These are phyloP conservation scores for Rhadina sibilatrix DNA, from an alignment of 2,113 vertebrate species.

Conservation along the genomic window DNA sequence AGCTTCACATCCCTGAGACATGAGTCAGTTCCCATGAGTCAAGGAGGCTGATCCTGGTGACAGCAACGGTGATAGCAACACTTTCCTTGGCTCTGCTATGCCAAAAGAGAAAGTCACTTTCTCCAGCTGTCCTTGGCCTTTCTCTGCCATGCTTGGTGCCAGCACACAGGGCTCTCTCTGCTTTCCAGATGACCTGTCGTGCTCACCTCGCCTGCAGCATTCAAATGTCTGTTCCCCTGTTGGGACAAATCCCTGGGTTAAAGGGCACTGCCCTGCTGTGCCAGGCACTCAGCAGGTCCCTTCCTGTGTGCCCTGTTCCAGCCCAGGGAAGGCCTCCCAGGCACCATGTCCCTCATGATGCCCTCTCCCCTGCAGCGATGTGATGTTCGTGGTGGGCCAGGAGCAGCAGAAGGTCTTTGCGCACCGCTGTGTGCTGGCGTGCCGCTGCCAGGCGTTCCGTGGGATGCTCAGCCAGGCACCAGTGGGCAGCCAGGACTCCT, in stretches of 20 bases:
- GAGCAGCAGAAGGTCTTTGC: conserved; percentile 77
- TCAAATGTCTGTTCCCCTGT: background rate
- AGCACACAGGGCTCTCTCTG: background rate
- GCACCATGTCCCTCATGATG: fast-evolving
- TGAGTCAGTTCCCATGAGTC: conserved; percentile 42
- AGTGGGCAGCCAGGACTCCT: background rate
- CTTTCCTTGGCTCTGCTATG: background rate
- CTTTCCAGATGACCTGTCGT: background rate
- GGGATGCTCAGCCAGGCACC: conserved; percentile 64
- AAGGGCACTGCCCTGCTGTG: fast-evolving
- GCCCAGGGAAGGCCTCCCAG: background rate
- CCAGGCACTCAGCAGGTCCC: fast-evolving
- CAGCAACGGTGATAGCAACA: fast-evolving
- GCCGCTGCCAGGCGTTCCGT: conserved; percentile 75
- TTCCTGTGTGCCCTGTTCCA: background rate
- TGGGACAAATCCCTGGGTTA: background rate
- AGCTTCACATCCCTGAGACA: fast-evolving
- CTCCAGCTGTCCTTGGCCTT: background rate
- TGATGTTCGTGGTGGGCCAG: conserved; percentile 78
- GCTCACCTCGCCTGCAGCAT: fast-evolving
- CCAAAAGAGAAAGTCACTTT: background rate
- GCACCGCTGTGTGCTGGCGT: conserved; percentile 76
- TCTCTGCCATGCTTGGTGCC: background rate
- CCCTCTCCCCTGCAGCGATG: conserved; percentile 62
- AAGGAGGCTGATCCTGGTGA: background rate